phyloP scores from a whole-genome alignment of 2,797 vertebrate species.

The Sylvilagus floridanus region DNA sequence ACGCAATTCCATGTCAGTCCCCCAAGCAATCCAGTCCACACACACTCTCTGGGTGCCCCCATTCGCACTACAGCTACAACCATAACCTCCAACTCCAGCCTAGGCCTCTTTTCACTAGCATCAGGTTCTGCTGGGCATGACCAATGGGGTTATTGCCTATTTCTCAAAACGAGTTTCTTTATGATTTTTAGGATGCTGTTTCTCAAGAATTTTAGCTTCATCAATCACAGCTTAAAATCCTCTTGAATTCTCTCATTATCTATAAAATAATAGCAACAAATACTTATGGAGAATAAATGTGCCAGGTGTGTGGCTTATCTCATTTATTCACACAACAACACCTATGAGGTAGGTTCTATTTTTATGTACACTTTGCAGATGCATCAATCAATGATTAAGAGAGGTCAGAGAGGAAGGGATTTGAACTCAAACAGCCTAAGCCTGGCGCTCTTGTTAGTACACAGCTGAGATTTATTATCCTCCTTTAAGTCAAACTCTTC shows the following conservation, averaged over 20 bases:
- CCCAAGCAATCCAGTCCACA: neutral
- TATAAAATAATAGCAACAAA: neutral
- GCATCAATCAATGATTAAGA: neutral
- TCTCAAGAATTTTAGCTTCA: neutral
- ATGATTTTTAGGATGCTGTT: neutral
- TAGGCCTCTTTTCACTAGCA: neutral
- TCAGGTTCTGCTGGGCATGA: neutral
- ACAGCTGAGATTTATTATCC: neutral
- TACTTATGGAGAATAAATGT: constrained; percentile 7
- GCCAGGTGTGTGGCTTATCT: neutral
- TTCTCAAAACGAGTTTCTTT: neutral
- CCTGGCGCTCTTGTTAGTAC: neutral
- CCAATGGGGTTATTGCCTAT: neutral
- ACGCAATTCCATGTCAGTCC: neutral
- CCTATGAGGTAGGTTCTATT: neutral
- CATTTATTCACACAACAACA: neutral
- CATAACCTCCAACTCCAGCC: neutral
- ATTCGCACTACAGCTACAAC: neutral
- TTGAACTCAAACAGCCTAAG: neutral
- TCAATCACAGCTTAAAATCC: constrained; percentile 3
- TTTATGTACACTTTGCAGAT: neutral
- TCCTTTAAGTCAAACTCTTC: neutral
- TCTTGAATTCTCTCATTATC: neutral
- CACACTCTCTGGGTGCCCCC: no score
- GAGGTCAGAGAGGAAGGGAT: neutral